phyloP scores from a whole-genome alignment of 2,113 vertebrate species.

The Himantopus leucocephalus region DNA sequence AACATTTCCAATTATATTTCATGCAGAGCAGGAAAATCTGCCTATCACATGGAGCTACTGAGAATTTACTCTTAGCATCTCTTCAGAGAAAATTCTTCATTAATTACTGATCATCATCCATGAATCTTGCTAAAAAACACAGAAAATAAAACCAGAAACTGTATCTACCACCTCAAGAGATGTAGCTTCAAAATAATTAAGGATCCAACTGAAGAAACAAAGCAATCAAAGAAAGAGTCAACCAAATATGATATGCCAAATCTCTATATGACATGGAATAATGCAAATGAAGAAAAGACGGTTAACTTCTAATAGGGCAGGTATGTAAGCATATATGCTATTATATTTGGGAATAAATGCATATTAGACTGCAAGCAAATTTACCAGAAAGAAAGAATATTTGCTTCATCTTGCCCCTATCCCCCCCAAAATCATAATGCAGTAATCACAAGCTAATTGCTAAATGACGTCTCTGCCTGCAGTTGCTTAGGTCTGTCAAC shows the following conservation, averaged over 20 bases:
- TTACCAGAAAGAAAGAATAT: neutral
- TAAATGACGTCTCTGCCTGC: neutral
- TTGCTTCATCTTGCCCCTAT: fast-evolving
- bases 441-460: neutral
- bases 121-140: neutral
- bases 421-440: neutral
- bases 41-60: neutral
- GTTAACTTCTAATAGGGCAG: neutral
- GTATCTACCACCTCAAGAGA: neutral
- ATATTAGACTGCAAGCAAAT: neutral
- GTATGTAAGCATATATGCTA: neutral
- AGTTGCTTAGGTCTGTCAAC: neutral
- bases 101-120: conserved; percentile 46
- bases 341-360: neutral
- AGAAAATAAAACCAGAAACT: conserved; percentile 16
- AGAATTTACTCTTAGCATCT: conserved; percentile 14
- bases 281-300: neutral
- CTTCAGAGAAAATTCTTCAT: conserved; percentile 51
- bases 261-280: neutral
- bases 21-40: conserved; percentile 39
- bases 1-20: conserved; percentile 56
- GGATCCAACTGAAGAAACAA: neutral
- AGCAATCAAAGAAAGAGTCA: neutral
- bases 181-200: neutral
- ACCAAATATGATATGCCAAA: neutral